Percentiles rank a stretch among this genome's conserved stretches.
These are phyloP conservation scores for Menura novaehollandiae DNA, from an alignment of 2,113 vertebrate species.

Conservation along the genomic window DNA sequence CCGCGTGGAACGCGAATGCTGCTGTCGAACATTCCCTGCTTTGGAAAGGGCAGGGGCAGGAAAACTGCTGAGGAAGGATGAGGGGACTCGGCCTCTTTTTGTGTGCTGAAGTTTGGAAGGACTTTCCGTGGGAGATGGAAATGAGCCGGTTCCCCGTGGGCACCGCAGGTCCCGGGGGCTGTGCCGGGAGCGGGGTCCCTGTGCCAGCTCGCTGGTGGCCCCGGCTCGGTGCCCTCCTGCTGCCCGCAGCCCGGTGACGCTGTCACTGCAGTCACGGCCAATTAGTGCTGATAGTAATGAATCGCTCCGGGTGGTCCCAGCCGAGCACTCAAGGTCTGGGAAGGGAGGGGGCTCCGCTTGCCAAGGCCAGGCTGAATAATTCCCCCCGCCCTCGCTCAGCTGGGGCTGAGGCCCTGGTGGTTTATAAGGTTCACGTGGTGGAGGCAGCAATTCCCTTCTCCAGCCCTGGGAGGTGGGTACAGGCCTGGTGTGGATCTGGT, in stretches of 20 bases:
- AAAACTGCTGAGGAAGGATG: neutral
- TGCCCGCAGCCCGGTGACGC: neutral
- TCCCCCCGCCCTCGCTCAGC: neutral
- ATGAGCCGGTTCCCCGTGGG: accelerated
- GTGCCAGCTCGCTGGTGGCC: neutral
- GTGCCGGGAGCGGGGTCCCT: neutral
- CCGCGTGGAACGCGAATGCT: accelerated
- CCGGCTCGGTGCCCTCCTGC: neutral
- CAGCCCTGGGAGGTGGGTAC: accelerated
- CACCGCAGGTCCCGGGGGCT: neutral
- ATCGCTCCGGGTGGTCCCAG: neutral
- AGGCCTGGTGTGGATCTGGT: accelerated
- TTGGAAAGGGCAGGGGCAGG: neutral
- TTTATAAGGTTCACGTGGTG: accelerated
- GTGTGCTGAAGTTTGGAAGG: neutral
- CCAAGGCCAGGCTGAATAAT: neutral
- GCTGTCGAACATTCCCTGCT: accelerated
- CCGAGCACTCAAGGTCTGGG: neutral
- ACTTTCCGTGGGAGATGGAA: neutral
- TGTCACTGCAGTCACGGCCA: neutral
- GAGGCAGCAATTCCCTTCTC: neutral
- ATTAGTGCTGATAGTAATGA: neutral
- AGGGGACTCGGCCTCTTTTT: too few relatives aligned
- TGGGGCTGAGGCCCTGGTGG: neutral
- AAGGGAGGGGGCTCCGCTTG: neutral